phyloP scores from a whole-genome alignment of 1,140 invertebrate genomes.

The Adoxophyes honmai region DNA sequence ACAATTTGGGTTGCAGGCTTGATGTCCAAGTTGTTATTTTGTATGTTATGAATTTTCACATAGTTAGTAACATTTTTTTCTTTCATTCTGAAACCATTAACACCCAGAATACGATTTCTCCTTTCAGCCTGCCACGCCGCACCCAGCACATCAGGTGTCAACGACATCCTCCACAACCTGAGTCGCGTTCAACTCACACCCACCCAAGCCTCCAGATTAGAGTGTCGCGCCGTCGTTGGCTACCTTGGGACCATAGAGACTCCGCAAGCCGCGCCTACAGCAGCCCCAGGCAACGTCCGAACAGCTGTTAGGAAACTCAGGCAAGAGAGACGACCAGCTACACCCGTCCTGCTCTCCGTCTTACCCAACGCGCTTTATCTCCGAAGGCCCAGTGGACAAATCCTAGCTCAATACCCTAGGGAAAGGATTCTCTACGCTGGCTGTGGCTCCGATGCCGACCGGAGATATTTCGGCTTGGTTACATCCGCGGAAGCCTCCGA shows the following conservation, averaged over 20 bases:
- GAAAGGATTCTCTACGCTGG: constrained; percentile 93
- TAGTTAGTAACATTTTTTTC: too few relatives aligned
- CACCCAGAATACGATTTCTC: too few relatives aligned
- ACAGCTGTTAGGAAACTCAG: constrained; percentile 93
- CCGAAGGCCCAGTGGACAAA: constrained; percentile 81
- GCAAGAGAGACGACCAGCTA: constrained; percentile 92
- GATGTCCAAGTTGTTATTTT: too few relatives aligned
- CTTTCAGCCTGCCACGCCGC: constrained; percentile 63
- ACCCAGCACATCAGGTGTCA: constrained; percentile 59
- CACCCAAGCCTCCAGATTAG: constrained; percentile 68
- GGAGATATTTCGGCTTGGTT: constrained; percentile 94
- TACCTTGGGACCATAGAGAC: constrained; percentile 97
- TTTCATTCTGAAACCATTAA: too few relatives aligned
- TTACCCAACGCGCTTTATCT: constrained; percentile 87
- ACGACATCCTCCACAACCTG: constrained; percentile 61
- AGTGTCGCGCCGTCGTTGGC: constrained; percentile 92
- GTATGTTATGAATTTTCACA: too few relatives aligned
- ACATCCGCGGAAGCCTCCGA: constrained; percentile 79
- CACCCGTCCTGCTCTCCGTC: constrained; percentile 91
- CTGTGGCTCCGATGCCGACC: constrained; percentile 92
- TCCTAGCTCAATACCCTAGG: constrained; percentile 85
- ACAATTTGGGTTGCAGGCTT: too few relatives aligned
- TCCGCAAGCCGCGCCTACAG: constrained; percentile 89
- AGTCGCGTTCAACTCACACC: constrained; percentile 53
- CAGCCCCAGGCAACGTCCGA: constrained; percentile 83